Evolutionary conservation across 2,797 vertebrate species (phyloP), one percentile per base, ranked within the genome.

Genomic region (Cryptoprocta ferox): DNA sequence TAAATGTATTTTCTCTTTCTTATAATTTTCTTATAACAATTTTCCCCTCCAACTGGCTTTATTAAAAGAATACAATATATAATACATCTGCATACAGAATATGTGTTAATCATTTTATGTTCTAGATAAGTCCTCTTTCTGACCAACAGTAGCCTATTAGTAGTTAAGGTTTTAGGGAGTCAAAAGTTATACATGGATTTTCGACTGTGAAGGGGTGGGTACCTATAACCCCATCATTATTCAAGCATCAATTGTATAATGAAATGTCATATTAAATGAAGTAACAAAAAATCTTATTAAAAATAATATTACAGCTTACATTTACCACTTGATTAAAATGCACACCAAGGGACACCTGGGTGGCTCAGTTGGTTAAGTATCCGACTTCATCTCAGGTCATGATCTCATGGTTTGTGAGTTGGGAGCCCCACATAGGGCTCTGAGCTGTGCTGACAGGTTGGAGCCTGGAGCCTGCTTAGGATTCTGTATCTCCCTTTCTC

Each of bases 261-360:
- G 28, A 89, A 89, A 89, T 59, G 3, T 83, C n/a, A 95, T 68
- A 83, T 68, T 79, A 28, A 90, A 92, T 86, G 73, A 92, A 83
- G 2, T 85, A 75, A 78, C 21, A 89, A 87, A 95, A 37, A 79
- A 80, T 37, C 35, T 68, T 86, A 1, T 32, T 94, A 75, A 87
- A 79, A 83, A 32, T 84, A 91, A 39, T 82, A 56, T 63, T 26
- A 48, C 1, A 56, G 14, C 50, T 53, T 53, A 16, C 50, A 53
- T 53, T 53, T 53, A 53, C 50, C 50, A 53, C 50, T 53, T 53
- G 50, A 53, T 53, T 53, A 16, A 59, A 59, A 59, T 59, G 56
- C 56, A 53, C 50, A 53, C 16, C 16, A 53, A 56, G 21, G 56
- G 16, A 21, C 56, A 7, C 56, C 56, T 59, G 21, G 21, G 56